A percentile compares a stretch with the other conserved stretches of the same genome.
Conservation (phyloP, 2,797 vertebrate species). For the Pseudomugil tenellus region DNA sequence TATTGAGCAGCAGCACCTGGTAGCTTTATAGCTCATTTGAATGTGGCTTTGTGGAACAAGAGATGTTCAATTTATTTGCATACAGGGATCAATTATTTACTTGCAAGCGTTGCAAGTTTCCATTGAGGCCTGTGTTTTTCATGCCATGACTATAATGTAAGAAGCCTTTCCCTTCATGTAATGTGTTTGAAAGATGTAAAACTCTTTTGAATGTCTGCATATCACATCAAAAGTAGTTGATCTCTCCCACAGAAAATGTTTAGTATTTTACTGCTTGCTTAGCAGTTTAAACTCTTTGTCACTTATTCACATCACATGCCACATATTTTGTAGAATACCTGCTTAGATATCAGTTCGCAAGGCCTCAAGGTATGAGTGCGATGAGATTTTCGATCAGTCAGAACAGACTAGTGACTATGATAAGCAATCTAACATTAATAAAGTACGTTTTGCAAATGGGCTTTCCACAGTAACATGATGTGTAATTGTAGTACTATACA, state of each 20-base stretch:
- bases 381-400: not conserved
- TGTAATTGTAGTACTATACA: not conserved
- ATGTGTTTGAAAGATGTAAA: no score
- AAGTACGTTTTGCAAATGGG: no score
- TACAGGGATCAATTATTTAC: conserved; percentile 17
- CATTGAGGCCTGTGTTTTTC: not conserved
- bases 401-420: not conserved
- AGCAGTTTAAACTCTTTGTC: not conserved
- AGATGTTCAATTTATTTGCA: conserved; percentile 20
- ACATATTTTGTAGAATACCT: not conserved
- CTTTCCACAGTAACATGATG: not conserved
- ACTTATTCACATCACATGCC: not conserved
- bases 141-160: no score
- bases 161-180: not conserved
- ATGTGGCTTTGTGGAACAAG: not conserved
- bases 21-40: not conserved
- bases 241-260: not conserved
- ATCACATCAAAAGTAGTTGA: not conserved
- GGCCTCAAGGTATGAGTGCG: not conserved
- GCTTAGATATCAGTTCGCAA: not conserved
- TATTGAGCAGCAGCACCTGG: not conserved
- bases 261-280: not conserved
- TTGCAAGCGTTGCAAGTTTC: conserved; percentile 42
- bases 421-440: no score
- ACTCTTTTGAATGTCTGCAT: not conserved